These are phyloP conservation scores for Nasonovia ribisnigri DNA, from an alignment of 2,888 invertebrate species.

Conservation along the genomic window DNA sequence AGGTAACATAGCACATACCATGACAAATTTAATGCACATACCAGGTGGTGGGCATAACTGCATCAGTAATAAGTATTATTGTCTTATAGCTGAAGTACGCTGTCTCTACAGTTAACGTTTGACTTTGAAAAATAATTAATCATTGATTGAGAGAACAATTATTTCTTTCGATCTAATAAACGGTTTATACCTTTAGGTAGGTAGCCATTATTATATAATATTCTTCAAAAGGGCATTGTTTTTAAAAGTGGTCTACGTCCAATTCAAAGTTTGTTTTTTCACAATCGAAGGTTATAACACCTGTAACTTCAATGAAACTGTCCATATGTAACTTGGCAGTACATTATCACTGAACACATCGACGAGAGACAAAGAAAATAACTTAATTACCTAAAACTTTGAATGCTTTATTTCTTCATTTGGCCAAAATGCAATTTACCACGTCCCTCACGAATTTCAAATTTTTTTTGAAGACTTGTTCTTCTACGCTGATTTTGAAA, in stretches of 20 bases:
- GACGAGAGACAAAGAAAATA: conserved; percentile 85
- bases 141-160: neutral
- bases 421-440: too few relatives aligned
- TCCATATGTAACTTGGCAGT: conserved; percentile 75
- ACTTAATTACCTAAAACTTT: conserved; percentile 81
- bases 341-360: conserved; percentile 83
- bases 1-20: neutral
- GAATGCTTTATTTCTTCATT: conserved; percentile 85
- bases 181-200: neutral
- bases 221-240: conserved; percentile 33
- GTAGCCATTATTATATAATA: neutral
- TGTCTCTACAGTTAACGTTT: neutral
- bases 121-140: neutral
- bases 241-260: neutral
- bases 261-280: conserved; percentile 36
- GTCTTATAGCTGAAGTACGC: neutral
- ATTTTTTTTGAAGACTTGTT: too few relatives aligned
- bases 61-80: neutral
- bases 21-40: too few relatives aligned
- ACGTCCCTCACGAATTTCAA: too few relatives aligned
- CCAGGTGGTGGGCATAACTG: neutral
- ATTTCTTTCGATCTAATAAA: neutral
- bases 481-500: too few relatives aligned
- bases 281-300: neutral
- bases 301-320: conserved; percentile 39